A percentile compares a stretch with the other conserved stretches of the same genome.
Conservation (phyloP, 2,797 vertebrate genomes). For the Phoeniculus purpureus region DNA sequence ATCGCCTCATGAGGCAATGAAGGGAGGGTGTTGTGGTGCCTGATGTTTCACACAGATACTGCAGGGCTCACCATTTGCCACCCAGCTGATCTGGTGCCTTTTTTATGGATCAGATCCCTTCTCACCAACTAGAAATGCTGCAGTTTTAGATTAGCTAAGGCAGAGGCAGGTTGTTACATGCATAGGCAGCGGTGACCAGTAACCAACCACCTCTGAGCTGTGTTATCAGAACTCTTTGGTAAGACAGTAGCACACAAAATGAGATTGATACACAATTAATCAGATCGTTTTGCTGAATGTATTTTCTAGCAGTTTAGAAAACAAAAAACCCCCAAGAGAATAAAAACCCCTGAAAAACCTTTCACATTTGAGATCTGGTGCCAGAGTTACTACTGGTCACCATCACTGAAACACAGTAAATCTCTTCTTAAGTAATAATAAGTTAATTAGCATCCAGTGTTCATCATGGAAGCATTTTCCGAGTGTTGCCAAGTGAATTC, state of each 20-base stretch:
- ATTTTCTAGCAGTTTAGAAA: not conserved
- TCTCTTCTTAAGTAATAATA: not conserved
- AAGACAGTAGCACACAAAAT: not conserved
- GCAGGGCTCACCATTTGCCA: not conserved
- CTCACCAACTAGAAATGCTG: not conserved
- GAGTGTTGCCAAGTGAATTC: not conserved
- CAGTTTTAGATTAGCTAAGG: not conserved
- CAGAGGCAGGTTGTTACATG: not conserved
- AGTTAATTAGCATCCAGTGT: not conserved
- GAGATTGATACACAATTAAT: not conserved
- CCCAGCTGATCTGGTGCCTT: not conserved
- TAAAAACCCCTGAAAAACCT: not conserved
- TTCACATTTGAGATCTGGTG: accelerated
- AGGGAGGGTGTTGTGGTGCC: not conserved
- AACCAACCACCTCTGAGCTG: not conserved
- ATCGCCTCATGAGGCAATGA: not conserved
- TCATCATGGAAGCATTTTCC: not conserved
- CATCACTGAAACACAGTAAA: not conserved
- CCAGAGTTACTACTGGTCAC: not conserved
- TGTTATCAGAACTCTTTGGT: not conserved
- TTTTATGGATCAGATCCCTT: not conserved
- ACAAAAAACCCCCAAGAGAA: too few species aligned
- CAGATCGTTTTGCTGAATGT: not conserved
- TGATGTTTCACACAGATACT: not conserved
- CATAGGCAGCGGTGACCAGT: accelerated